These are phyloP conservation scores for Syngnathus rostellatus DNA, from an alignment of 2,797 vertebrate genomes.

Conservation along the genomic window DNA sequence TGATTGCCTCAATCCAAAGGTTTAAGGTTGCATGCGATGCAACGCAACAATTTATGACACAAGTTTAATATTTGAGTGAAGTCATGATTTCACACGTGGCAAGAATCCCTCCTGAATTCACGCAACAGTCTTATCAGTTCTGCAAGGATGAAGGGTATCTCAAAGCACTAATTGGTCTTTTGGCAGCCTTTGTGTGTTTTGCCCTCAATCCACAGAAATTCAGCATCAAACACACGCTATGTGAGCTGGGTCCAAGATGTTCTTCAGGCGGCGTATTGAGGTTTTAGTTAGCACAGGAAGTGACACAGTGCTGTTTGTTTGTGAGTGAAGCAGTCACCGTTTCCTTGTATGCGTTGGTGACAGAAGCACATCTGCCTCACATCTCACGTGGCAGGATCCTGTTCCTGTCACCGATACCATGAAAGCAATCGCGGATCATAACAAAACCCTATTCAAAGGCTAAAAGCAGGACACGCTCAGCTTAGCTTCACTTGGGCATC, in stretches of 20 bases:
- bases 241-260: neutral
- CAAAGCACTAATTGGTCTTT: conserved; percentile 58
- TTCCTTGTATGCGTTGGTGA: conserved; percentile 33
- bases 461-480: conserved; percentile 39
- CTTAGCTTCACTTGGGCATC: conserved; percentile 35
- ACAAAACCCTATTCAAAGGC: conserved; percentile 51
- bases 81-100: conserved; percentile 49
- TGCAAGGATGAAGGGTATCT: conserved; percentile 27
- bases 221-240: neutral
- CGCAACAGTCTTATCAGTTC: conserved; percentile 47
- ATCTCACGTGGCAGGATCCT: conserved; percentile 43
- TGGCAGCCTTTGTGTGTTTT: conserved; percentile 55
- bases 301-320: conserved; percentile 35
- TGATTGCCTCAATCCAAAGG: conserved; percentile 48
- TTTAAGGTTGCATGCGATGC: conserved; percentile 57
- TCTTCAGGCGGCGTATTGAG: conserved; percentile 19
- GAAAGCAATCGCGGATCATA: conserved; percentile 46
- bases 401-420: conserved; percentile 52
- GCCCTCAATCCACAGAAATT: conserved; percentile 58
- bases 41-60: conserved; percentile 61
- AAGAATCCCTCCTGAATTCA: conserved; percentile 42
- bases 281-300: conserved; percentile 46
- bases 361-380: conserved; percentile 40
- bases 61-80: conserved; percentile 58
- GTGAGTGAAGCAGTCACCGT: conserved; percentile 17